phyloP scores from a whole-genome alignment of 1,140 invertebrate genomes.

The Meloidogyne chitwoodi region DNA sequence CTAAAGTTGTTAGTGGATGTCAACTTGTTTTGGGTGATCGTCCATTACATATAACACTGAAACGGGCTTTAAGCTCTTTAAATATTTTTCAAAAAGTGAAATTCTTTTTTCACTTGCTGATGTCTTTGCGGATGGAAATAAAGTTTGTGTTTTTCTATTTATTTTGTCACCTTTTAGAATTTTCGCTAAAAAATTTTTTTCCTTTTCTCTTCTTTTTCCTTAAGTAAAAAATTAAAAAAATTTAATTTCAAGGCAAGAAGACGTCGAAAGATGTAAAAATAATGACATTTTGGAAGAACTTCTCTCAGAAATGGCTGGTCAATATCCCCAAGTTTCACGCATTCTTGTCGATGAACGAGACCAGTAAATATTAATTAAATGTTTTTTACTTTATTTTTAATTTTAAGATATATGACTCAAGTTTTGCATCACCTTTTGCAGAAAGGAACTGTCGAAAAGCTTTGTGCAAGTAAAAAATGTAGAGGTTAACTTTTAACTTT shows the following conservation, averaged over 20 bases:
- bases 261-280: conserved; percentile 62
- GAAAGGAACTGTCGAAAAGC: conserved; percentile 41
- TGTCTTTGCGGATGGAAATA: conserved; percentile 40
- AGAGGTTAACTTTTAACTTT: conserved; percentile 25
- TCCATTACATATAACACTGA: conserved; percentile 55
- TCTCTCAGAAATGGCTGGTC: conserved; percentile 80
- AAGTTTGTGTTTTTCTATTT: conserved; percentile 33
- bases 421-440: conserved; percentile 45
- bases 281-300: conserved; percentile 83
- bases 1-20: conserved; percentile 36
- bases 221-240: too few relatives aligned
- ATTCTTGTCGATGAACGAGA: conserved; percentile 92
- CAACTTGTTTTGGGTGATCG: conserved; percentile 57
- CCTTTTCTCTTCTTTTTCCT: not conserved
- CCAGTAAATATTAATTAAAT: conserved; percentile 39
- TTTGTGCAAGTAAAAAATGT: conserved; percentile 36
- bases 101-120: conserved; percentile 50
- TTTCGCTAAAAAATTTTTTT: not conserved
- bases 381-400: not conserved
- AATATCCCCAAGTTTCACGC: conserved; percentile 81
- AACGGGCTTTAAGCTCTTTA: conserved; percentile 48
- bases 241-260: conserved; percentile 38
- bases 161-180: not conserved
- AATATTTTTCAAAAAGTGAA: conserved; percentile 50
- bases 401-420: conserved; percentile 32